A percentile compares a stretch with the other conserved stretches of the same genome.
Evolutionary conservation across 2,113 vertebrate species (phyloP).

Genomic region (Ciconia stormi): DNA sequence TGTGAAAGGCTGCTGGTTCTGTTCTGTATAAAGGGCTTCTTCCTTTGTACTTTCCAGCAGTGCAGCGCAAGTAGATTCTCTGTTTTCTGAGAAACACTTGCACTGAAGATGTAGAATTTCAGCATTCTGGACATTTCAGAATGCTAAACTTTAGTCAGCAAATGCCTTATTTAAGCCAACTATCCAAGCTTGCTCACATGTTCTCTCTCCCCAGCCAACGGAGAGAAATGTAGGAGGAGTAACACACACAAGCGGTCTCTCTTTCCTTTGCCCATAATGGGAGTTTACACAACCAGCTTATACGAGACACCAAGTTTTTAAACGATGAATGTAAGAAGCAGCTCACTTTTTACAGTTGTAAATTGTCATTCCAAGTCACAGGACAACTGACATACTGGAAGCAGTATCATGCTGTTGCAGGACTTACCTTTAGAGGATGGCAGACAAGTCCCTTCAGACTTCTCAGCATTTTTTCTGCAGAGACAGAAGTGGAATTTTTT

Average conservation of each 20-base stretch:
- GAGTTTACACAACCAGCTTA: neutral
- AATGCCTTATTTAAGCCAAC: neutral
- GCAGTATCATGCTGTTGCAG: neutral
- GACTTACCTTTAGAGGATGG: conserved; percentile 52
- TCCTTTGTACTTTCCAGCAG: neutral
- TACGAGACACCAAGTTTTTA: neutral
- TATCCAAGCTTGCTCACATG: rapidly evolving
- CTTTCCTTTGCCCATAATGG: neutral
- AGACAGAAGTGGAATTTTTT: neutral
- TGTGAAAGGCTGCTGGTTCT: neutral
- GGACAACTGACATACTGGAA: neutral
- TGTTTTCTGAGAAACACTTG: neutral
- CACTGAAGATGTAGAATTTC: neutral
- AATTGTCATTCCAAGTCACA: neutral
- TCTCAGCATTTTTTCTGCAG: conserved; percentile 65
- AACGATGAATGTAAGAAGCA: neutral
- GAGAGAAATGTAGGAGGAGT: neutral
- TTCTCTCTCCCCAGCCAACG: neutral
- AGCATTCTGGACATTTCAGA: neutral
- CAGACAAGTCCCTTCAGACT: neutral
- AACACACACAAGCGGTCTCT: neutral
- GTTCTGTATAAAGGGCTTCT: neutral
- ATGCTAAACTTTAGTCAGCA: neutral
- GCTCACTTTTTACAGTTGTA: neutral
- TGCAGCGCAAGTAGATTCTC: rapidly evolving